Base-by-base conservation (phyloP, 2,113 vertebrate genomes). In the Mesocricetus auratus region DNA sequence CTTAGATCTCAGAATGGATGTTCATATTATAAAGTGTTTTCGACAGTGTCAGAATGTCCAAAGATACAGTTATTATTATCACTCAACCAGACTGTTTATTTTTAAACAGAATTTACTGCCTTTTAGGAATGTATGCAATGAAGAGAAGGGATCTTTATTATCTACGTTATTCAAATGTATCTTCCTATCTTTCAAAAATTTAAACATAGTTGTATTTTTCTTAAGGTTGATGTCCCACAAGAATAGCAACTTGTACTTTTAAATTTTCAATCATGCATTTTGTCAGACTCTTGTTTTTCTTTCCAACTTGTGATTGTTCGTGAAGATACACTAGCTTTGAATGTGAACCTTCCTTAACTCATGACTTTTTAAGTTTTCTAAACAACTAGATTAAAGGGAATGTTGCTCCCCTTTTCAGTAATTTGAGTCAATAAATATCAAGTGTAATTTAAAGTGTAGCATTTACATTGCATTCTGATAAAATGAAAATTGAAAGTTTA, bases 231-330 rank as follows among this genome's bases (percentile, higher is more conserved):
- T 93, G 83, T 86, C 26, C 50, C 62, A 45, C 26, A 90, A 83
- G 95, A 83, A 86, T 82, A 13, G 22, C 79, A 68, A 2, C 56
- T 45, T 92, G 56, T 83, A 42, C 39, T 93, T 83, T 62, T 78
- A 68, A 82, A 91, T 56, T 56, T 94, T 94, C 74, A 96, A 64
- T 83, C 33, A 68, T 79, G 17, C n/a, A 85, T 92, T 95, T 94
- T 83, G 79, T 83, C 47, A 95, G 19, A 56, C 31, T 96, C 78
- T 21, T 90, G 24, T 91, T 94, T 85, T 93, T 24, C 74, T 42
- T 97, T 90, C 85, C 29, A 87, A 85, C 15, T 92, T 47, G 4
- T 78, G 42, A 6, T 87, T 13, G 24, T 78, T 87, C 47, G 53
- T 88, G 19, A 2, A 45, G 64, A 45, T 95, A 62, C 50, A 68